Conservation (phyloP, 2,888 invertebrate genomes). For the Prosopocoilus inquinatus region DNA sequence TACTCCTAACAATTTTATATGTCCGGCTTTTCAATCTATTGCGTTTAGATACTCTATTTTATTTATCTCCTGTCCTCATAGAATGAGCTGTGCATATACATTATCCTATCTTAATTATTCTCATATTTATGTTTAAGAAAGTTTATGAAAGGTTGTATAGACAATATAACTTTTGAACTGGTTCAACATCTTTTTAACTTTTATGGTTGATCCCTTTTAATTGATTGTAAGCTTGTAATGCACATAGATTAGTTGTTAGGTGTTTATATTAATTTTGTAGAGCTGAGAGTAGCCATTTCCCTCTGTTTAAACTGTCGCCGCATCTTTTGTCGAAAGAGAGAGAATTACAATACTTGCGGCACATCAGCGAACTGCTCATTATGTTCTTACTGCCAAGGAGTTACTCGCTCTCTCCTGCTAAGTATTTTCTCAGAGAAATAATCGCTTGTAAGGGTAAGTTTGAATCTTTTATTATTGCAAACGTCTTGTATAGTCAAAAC, state of each 20-base stretch:
- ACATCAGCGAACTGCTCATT: conserved; percentile 78
- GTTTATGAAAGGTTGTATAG: no score
- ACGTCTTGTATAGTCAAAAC: no score
- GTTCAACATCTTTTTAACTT: neutral
- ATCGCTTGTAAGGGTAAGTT: conserved; percentile 77
- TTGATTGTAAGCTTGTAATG: neutral
- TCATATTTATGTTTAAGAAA: no score
- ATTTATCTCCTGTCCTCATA: no score
- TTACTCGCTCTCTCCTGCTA: conserved; percentile 75
- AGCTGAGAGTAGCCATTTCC: conserved; percentile 60
- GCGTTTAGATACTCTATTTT: no score
- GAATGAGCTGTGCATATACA: no score
- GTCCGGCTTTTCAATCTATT: no score
- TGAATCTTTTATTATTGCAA: neutral
- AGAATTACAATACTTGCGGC: conserved; percentile 78
- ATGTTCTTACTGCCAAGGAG: conserved; percentile 78
- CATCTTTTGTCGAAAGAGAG: conserved; percentile 71
- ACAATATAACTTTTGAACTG: no score
- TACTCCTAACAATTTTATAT: no score
- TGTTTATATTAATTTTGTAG: conserved; percentile 50
- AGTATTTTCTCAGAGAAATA: conserved; percentile 79
- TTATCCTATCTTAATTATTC: no score
- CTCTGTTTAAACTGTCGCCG: conserved; percentile 70
- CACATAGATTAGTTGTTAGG: no score
- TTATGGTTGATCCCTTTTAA: neutral